Base-by-base conservation (phyloP, 2,888 invertebrate species). In the Eupithecia dodoneata region DNA sequence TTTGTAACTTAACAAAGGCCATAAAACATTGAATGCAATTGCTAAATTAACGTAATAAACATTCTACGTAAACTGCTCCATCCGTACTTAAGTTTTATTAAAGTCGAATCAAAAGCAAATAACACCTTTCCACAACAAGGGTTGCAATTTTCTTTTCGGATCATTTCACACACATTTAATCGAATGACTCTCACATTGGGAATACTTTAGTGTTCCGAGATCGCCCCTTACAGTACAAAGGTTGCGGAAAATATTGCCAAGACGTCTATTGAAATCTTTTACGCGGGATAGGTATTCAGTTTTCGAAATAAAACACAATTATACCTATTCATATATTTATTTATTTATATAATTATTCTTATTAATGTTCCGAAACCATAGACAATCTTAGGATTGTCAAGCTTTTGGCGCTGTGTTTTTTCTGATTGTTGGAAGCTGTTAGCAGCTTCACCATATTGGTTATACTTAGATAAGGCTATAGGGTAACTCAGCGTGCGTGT, bases 121-220 rank as follows among this genome's bases (percentile, higher is more conserved):
- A 81, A 81, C 80, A 83, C 83, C 86, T 86, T 84, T 83, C 81
- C 82, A 79, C 83, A 83, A 82, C 84, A 87, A 85, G 84, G 81
- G 83, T 76, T 87, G 86, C 87, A 87, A 87, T 88, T 86, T 85
- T 79, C 82, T 83, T 83, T 83, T 85, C 83, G 88, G 84, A 82
- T 86, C 88, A 88, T 88, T 88, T 85, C 86, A 84, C 85, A 83
- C 82, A 83, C 86, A 87, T 88, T 84, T 83, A 87, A 86, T 87
- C 85, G 82, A 87, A 88, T 82, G 86, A 84, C 85, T 86, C 86
- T 87, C 84, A 82, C 83, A 80, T 81, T 78, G 75, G 71, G 82
- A 83, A 82, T 80, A 83, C 83, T 82, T 83, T 80, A 86, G 81
- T 83, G 81, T 80, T 81, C 75, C 69, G 71, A 75, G 75, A 78